Base-by-base conservation (phyloP, 1,140 invertebrate species). In the Drosophila watanabei region DNA sequence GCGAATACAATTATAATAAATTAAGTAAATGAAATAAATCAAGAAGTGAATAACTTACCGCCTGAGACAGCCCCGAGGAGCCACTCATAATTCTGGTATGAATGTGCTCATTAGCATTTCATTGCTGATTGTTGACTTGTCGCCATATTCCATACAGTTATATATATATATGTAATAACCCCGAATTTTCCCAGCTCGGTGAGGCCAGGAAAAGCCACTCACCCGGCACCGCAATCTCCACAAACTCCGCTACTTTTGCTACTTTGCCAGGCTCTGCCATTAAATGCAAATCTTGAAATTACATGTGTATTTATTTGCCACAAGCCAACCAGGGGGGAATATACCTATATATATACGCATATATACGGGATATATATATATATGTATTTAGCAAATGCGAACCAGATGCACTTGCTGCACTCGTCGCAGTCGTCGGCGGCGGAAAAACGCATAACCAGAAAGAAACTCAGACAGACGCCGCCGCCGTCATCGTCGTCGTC, bases 201-300 rank as follows among this genome's bases (percentile, higher is more conserved):
- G 62, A 49, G 33, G n/a, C 62, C 64, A 16, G 18, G 39, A 33
- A 35, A 69, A 28, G 10, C 32, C 52, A 58, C 43, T 72, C 51
- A 49, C 28, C 43, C 68, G 32, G 18, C 54, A 35, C 66, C 45
- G 45, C 54, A 57, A 39, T 39, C 69, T 63, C 51, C 73, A 16
- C 33, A 37, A 54, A 43, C 30, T 49, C 14, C 48, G 16, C 46
- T 46, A 45, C 37, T 45, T 49, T 33, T 49, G 48, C n/a, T 41
- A 41, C 56, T 71, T 28, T 57, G 20, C 43, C 54, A 43, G 54
- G 28, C 43, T 59, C n/a, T 49, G 37, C 54, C 79, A 84, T 76
- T 86, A 78, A 79, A 80, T 85, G 72, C 73, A 89, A 88, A 85
- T 88, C 85, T 79, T 75, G 35, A 82, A 88, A 85, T 81, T 89